These are phyloP conservation scores for Podocnemis expansa DNA, from an alignment of 2,113 vertebrate genomes.

Conservation along the genomic window DNA sequence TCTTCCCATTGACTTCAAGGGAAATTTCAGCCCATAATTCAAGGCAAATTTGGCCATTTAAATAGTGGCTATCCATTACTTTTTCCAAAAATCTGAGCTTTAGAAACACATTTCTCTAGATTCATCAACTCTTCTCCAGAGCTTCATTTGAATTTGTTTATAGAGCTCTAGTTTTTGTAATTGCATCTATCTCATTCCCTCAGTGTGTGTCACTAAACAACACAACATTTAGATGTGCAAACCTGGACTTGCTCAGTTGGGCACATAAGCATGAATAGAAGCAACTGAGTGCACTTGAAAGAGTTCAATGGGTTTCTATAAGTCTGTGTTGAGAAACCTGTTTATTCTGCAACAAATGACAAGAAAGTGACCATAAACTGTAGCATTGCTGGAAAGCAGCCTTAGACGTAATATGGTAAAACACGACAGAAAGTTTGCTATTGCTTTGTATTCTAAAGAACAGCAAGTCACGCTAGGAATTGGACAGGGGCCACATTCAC, in stretches of 20 bases:
- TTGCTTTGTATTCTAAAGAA: neutral
- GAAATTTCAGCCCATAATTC: neutral
- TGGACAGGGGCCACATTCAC: neutral
- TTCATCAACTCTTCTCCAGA: neutral
- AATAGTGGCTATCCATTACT: neutral
- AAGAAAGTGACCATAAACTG: neutral
- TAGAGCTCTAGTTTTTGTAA: neutral
- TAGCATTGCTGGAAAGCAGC: neutral
- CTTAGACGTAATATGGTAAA: neutral
- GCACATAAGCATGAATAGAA: neutral
- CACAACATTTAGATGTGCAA: accelerated
- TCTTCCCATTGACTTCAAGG: neutral
- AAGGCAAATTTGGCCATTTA: neutral
- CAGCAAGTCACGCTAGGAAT: neutral
- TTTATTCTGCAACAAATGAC: neutral
- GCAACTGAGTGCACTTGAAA: neutral
- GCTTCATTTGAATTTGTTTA: neutral
- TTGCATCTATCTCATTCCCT: neutral
- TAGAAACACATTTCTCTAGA: neutral
- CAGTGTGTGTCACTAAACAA: neutral
- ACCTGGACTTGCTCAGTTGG: neutral
- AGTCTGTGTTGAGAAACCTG: neutral
- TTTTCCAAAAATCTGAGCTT: neutral
- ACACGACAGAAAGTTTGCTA: neutral
- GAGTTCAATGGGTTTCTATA: neutral